Evolutionary conservation across 2,888 invertebrate genomes (phyloP).

Genomic region (Calameuta filiformis): DNA sequence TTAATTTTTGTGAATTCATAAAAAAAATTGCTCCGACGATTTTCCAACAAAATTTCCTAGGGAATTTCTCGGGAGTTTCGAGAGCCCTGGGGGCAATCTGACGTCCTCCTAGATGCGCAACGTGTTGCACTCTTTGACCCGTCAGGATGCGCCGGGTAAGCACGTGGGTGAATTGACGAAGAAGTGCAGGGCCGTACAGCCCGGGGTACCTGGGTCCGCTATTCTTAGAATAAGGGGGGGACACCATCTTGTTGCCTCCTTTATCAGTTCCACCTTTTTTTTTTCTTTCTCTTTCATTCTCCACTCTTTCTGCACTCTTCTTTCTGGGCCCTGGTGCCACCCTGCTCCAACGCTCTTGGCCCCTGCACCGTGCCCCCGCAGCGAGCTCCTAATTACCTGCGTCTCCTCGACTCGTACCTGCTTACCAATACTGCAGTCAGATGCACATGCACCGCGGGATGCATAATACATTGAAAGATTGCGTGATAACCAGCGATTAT

Average conservation of each 20-base stretch:
- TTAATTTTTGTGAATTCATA: no score
- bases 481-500: constrained; percentile 55
- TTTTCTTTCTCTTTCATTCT: constrained; percentile 18
- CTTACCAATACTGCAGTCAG: constrained; percentile 2
- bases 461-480: constrained; percentile 57
- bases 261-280: constrained; percentile 12
- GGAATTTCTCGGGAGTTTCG: no score
- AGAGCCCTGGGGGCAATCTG: no score
- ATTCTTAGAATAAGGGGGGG: constrained; percentile 46
- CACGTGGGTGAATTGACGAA: background rate
- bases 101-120: no score
- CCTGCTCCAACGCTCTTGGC: background rate
- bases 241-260: background rate
- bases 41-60: no score
- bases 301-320: constrained; percentile 7
- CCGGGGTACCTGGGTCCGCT: constrained; percentile 51
- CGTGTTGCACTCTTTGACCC: no score
- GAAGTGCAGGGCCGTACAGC: constrained; percentile 29
- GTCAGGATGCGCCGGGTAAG: no score
- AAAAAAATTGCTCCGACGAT: no score
- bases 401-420: constrained; percentile 11
- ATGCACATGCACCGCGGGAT: constrained; percentile 32
- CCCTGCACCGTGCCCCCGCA: constrained; percentile 23
- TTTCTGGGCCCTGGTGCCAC: background rate
- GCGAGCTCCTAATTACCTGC: constrained; percentile 51